Base-by-base conservation (phyloP, 1,140 invertebrate species). In the Vanessa tameamea region DNA sequence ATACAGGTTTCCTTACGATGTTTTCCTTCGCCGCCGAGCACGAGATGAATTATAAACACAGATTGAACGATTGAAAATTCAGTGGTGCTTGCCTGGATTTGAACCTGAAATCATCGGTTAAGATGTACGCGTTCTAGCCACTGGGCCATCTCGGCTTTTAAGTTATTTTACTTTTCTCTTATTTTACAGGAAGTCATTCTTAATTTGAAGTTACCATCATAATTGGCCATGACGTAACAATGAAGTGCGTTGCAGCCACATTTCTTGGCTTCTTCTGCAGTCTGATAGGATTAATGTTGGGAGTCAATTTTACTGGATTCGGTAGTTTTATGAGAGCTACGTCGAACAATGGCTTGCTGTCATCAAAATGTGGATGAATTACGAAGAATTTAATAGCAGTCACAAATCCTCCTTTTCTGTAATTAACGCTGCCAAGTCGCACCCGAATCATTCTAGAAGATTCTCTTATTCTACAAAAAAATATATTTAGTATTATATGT, bases 331-430 rank as follows among this genome's bases (percentile, higher is more conserved):
- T 66, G 9, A 91, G 71, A 16, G 87, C 87, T 20, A 90, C 50
- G 37, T 91, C 87, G 65, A 74, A 90, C 20, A 81, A 53, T 11
- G 88, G 88, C 14, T 78, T 86, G 6, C 64, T 82, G 51, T 86
- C 84, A 57, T 89, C 86, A 64, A 88, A 91, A 23, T 81, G 75
- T 3, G 88, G 88, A 59, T 91, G 89, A 0, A 91, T 82, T 70
- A 83, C 74, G n/a, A 90, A 72, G 26, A 77, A 80, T 61, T 90
- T 88, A 3, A 89, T 71, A 0, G 85, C 82, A 2, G 81, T 68
- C 0, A 88, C n/a, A 2, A 75, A 43, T 0, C 88, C 88, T 1
- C 87, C 87, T 69, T 84, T 83, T 37, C 83, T 88, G 65, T 87
- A 86, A 69, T 88, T 90, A 5, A 80, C 77, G 26, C 87, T 90